These are phyloP conservation scores for Physocephala rufipes DNA, from an alignment of 2,888 invertebrate genomes.

Conservation along the genomic window DNA sequence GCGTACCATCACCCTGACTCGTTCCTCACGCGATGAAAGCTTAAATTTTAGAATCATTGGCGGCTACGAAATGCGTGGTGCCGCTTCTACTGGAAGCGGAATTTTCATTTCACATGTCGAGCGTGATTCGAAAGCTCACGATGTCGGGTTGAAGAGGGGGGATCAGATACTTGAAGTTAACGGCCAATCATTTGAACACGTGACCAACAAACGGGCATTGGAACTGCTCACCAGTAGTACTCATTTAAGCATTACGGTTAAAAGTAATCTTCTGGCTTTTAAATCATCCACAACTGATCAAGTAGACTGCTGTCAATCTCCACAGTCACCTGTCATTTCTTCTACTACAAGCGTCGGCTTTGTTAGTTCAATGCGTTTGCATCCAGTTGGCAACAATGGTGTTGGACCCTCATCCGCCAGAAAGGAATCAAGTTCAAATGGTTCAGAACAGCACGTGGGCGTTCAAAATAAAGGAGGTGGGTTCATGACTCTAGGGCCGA, in stretches of 20 bases:
- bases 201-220: conserved; percentile 88
- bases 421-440: conserved; percentile 50
- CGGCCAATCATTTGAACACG: conserved; percentile 94
- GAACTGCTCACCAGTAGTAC: conserved; percentile 94
- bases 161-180: conserved; percentile 99
- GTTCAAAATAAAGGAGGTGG: conserved; percentile 68
- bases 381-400: background rate
- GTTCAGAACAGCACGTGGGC: background rate
- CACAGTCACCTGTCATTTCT: conserved; percentile 37
- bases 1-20: conserved; percentile 88
- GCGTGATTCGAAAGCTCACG: conserved; percentile 91
- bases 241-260: conserved; percentile 95
- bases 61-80: conserved; percentile 79
- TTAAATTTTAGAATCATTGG: conserved; percentile 94
- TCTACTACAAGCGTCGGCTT: conserved; percentile 63
- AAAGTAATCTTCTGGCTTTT: conserved; percentile 92
- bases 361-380: conserved; percentile 36
- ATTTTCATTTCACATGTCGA: conserved; percentile 96
- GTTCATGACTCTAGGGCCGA: conserved; percentile 88
- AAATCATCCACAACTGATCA: conserved; percentile 60
- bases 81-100: conserved; percentile 71
- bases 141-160: conserved; percentile 94
- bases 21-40: conserved; percentile 92
- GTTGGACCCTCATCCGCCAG: conserved; percentile 51
- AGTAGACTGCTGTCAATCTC: conserved; percentile 23